Percentiles rank a stretch among this genome's conserved stretches.
phyloP scores from a whole-genome alignment of 2,113 vertebrate species.

The Elephantulus edwardii region DNA sequence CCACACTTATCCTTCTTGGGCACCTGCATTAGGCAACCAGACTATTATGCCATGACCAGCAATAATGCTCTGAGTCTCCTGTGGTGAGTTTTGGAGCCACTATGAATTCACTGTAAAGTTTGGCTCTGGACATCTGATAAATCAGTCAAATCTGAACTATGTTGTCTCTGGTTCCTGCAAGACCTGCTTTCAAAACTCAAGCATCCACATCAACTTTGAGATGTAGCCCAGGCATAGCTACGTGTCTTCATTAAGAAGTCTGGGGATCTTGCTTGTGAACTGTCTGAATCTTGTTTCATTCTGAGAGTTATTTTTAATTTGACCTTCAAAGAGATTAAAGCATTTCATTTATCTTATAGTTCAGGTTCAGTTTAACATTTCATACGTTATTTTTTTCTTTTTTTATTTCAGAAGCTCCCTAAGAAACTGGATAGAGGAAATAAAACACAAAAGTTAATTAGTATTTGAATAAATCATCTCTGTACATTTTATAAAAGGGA shows the following conservation, averaged over 20 bases:
- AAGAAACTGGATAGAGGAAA: slow-evolving; percentile 45
- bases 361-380: slow-evolving; percentile 41
- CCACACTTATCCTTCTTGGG: slow-evolving; percentile 91
- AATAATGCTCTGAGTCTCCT: background rate
- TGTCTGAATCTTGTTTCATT: background rate
- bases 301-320: slow-evolving; percentile 31
- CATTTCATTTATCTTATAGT: background rate
- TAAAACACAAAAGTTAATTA: slow-evolving; percentile 4
- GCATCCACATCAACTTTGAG: background rate
- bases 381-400: background rate
- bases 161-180: background rate
- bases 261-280: background rate
- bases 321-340: slow-evolving; percentile 26
- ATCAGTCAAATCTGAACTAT: background rate
- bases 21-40: slow-evolving; percentile 80
- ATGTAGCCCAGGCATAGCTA: background rate
- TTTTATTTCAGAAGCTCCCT: slow-evolving; percentile 32
- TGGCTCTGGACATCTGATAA: background rate
- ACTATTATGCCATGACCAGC: slow-evolving; percentile 82
- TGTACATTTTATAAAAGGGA: background rate
- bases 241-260: background rate
- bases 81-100: slow-evolving; percentile 54
- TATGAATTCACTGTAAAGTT: slow-evolving; percentile 35
- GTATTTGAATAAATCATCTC: slow-evolving; percentile 35
- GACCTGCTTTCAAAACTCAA: background rate